Evolutionary conservation across 2,888 invertebrate genomes (phyloP), one percentile per base, ranked within the genome.

Genomic region (Hololepta plana): DNA sequence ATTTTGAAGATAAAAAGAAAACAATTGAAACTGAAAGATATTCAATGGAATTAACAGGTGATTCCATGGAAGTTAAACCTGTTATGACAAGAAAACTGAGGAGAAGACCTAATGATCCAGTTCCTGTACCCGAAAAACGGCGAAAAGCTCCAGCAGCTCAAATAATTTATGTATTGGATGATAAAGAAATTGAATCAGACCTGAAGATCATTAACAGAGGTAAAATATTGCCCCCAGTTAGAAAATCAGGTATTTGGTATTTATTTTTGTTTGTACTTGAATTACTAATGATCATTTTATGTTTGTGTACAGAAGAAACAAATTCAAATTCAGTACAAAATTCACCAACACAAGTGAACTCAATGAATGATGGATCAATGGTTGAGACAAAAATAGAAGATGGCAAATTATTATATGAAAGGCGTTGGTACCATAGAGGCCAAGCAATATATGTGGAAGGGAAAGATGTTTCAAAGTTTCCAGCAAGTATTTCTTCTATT

Each of bases 341-440:
- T 35, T 41, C 36, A 26, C 32, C 36, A 6, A 24, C 28, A 24
- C 32, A 30, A 12, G n/a, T 8, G 8, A 14, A 29, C 4, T 33
- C 37, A 24, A 29, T 43, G 10, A 42, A 39, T 29, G 52, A 53
- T 21, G 24, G 56, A 15, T 53, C 67, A 25, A 51, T 66, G 35
- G 64, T 71, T 23, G 91, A 91, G 42, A 81, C 87, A 3, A 69
- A 82, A 34, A 87, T 93, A 38, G 93, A 93, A 57, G 91, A 91
- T 58, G 91, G 91, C 27, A 88, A 91, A 58, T 59, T 95, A 32
- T 61, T 85, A 44, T 91, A 87, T 57, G 91, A 93, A 57, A 69
- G 88, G 36, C 67, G 87, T 47, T 93, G 93, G 93, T 93, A 80
- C 58, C 90, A 91, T 47, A 67, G 91, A 34, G 91, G 91, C 0